Evolutionary conservation across 2,113 vertebrate genomes (phyloP).

Genomic region (Chaenocephalus aceratus): DNA sequence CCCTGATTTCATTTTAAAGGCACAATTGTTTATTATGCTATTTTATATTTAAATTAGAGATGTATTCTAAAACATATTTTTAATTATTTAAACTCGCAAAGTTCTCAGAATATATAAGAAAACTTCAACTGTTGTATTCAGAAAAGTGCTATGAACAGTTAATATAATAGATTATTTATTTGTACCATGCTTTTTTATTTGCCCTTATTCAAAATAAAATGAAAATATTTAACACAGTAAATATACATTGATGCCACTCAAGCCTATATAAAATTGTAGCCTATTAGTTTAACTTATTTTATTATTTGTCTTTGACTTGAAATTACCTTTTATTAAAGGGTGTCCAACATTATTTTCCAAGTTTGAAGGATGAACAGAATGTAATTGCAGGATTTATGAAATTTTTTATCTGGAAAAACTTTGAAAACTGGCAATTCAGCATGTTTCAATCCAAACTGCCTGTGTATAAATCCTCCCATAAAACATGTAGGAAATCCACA

Average conservation of each 20-base stretch:
- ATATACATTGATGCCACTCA: conserved; percentile 55
- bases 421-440: conserved; percentile 49
- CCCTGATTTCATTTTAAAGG: conserved; percentile 81
- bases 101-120: conserved; percentile 73
- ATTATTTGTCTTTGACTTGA: not conserved
- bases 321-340: conserved; percentile 9
- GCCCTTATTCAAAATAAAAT: conserved; percentile 24
- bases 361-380: conserved; percentile 42
- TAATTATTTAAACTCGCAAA: conserved; percentile 82
- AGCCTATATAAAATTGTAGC: conserved; percentile 37
- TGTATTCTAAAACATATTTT: conserved; percentile 82
- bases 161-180: conserved; percentile 61
- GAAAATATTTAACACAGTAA: conserved; percentile 19
- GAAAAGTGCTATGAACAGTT: conserved; percentile 43
- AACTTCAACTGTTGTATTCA: conserved; percentile 69
- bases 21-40: conserved; percentile 78
- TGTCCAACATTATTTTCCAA: conserved; percentile 21
- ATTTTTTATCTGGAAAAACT: conserved; percentile 34
- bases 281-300: conserved; percentile 11
- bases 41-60: conserved; percentile 84
- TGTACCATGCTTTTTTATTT: conserved; percentile 29
- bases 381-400: conserved; percentile 28
- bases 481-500: conserved; percentile 58
- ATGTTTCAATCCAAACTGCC: conserved; percentile 66
- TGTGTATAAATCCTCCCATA: conserved; percentile 59